Evolutionary conservation across 1,140 invertebrate genomes (phyloP), one percentile per base, ranked within the genome.

Genomic region (Pseudomyrmex sp.): DNA sequence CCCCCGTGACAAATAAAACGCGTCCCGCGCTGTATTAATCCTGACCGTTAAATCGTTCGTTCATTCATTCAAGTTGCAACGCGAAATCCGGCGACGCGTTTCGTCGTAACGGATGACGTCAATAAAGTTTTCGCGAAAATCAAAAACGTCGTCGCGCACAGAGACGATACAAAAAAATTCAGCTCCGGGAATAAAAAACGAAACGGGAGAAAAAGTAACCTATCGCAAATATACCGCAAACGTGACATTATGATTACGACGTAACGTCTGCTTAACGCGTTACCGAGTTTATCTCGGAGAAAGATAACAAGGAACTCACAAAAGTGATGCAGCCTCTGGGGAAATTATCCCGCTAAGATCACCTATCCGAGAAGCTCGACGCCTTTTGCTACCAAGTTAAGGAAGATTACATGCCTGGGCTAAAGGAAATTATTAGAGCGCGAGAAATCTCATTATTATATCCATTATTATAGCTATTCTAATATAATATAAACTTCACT

Each of bases 341-440:
- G 76, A 79, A 79, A 79, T 79, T 79, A 79, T 79, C 76, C 44
- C 52, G 54, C 65, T 79, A 79, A 79, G 76, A 79, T 79, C 76
- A 79, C 26, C 65, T 59, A 35, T 59, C 54, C 5, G 44, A 48
- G 3, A 44, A 58, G 48, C 76, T 79, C 76, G 66, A 70, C 65
- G 54, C 65, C 65, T 79, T 79, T 70, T 65, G 65, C 65, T 70
- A 18, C 52, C 15, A 9, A 15, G 65, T 79, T 70, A 59, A 69
- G 13, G 54, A 70, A 79, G 58, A 79, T 79, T 79, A 79, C 63
- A 69, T n/a, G 20, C 15, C 65, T 35, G 68, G 3, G 65, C 70
- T 59, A 79, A 79, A 10, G 44, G 44, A 12, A 26, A 70, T 80
- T 80, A 61, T 72, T 59, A 80, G 12, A 20, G 20, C 2, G 15